Evolutionary conservation across 2,888 invertebrate species (phyloP), one percentile per base, ranked within the genome.

Genomic region (Euspilapteryx auroguttella): DNA sequence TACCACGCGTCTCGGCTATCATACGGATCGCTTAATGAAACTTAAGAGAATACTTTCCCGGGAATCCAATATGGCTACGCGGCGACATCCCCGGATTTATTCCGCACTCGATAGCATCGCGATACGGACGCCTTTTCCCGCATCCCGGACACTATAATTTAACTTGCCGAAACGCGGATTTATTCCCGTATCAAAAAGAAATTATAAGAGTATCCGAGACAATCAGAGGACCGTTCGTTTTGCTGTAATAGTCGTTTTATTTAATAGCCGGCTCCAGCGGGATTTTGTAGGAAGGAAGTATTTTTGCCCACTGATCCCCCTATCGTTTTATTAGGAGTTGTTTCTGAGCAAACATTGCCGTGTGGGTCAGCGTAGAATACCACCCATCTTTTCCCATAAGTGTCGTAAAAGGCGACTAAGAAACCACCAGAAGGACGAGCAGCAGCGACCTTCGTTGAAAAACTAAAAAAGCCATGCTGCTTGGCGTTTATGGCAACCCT

Each of bases 11-110:
- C n/a, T n/a, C n/a, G n/a, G n/a, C 48, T 62, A 64, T 66, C 68
- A 52, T 47, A 42, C 39, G 48, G 45, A 65, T 68, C 69, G 58
- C 55, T 69, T 71, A 73, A 73, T 71, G 71, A 71, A 71, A 68
- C 65, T 73, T 61, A 66, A 66, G 68, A 64, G 65, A 62, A 63
- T 61, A 63, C 63, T 61, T 56, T 55, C 50, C 46, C 45, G 44
- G 55, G 52, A 55, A 65, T 65, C 71, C 66, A 62, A 68, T 48
- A 65, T 57, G 63, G 61, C 59, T 48, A 49, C 44, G 38, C 39
- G 44, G 48, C 53, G 47, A 46, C 55, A 40, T 38, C 44, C 44
- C 38, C n/a, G 51, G 69, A 69, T 73, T 71, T 71, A 71, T 71
- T 50, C 47, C 44, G 46, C 41, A 39, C 42, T 49, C 49, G 69